Evolutionary conservation across 2,888 invertebrate genomes (phyloP).

Genomic region (Platycnemis pennipes): DNA sequence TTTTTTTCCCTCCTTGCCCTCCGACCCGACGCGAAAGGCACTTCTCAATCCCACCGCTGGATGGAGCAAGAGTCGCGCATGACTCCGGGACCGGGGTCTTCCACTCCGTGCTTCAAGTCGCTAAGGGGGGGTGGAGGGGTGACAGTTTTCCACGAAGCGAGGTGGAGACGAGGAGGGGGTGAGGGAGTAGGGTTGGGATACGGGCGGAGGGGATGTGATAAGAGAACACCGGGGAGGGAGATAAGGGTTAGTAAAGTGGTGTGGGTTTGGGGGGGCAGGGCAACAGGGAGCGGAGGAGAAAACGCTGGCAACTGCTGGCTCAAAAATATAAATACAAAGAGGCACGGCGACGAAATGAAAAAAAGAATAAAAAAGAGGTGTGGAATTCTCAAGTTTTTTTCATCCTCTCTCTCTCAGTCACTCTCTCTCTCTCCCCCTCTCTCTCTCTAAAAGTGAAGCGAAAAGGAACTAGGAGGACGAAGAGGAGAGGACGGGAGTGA

Average conservation of each 20-base stretch:
- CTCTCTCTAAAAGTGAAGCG: neutral
- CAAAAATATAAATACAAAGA: neutral
- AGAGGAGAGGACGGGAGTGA: neutral
- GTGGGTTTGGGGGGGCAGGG: too few species aligned
- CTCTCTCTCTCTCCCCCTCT: neutral
- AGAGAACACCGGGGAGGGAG: neutral
- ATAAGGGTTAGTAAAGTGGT: neutral
- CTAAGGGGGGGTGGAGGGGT: neutral
- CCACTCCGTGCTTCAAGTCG: neutral
- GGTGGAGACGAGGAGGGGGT: neutral
- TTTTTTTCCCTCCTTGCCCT: neutral
- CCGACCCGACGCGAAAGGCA: neutral
- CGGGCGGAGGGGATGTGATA: neutral
- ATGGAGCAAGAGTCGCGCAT: constrained; percentile 18
- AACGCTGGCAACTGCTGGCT: neutral
- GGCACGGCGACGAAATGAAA: neutral
- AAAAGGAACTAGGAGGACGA: neutral
- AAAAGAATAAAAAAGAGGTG: neutral
- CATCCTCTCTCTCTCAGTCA: neutral
- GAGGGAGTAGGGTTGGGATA: too few species aligned
- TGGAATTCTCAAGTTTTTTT: neutral
- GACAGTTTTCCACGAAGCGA: neutral
- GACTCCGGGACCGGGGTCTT: neutral
- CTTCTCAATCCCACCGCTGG: constrained; percentile 34
- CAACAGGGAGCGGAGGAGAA: neutral